Base-by-base conservation (phyloP, 2,797 vertebrate species). In the Holocentrus rufus region DNA sequence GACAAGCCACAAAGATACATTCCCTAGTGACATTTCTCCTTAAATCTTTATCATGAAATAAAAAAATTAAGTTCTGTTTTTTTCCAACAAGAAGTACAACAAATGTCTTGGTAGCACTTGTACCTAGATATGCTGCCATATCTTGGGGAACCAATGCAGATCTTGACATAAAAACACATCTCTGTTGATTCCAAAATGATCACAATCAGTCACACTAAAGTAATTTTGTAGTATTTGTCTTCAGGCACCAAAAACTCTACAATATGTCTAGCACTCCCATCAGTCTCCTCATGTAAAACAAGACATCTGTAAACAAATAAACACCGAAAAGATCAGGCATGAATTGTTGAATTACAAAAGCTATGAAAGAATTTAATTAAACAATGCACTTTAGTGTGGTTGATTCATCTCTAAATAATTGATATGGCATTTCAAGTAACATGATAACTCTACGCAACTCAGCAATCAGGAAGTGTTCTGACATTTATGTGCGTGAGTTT, bases 321-420 rank as follows among this genome's bases (percentile, higher is more conserved):
- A 39, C 36, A 39, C 36, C 36, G 13, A 39, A 39, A 13, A 47
- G 46, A 34, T 60, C 31, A 25, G 18, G 67, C 53, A 8, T 31
- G 23, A 73, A 58, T 2, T 6, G n/a, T 14, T 27, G 77, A 77
- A 34, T 63, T 34, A 20, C 57, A 64, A 63, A 3, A 69, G 42
- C 69, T 68, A 34, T 52, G 31, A 77, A 65, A 58, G 23, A 65
- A 69, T 61, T 47, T 68, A 73, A 76, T 84, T 23, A 72, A 74
- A 20, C 42, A 17, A 4, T 8, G 22, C 4, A 34, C 31, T 34
- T 5, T 34, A 8, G 79, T 2, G 62, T 8, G 50, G 78, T 10
- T 84, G 85, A 81, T 81, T 74, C 62, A 60, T 72, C 70, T 75
- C 54, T 10, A 68, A 84, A 76, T 86, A 83, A 87, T 87, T 81